Percentiles rank a stretch among this genome's conserved stretches.
These are phyloP conservation scores for Chaitophorus viminalis DNA, from an alignment of 2,888 invertebrate genomes.

Conservation along the genomic window DNA sequence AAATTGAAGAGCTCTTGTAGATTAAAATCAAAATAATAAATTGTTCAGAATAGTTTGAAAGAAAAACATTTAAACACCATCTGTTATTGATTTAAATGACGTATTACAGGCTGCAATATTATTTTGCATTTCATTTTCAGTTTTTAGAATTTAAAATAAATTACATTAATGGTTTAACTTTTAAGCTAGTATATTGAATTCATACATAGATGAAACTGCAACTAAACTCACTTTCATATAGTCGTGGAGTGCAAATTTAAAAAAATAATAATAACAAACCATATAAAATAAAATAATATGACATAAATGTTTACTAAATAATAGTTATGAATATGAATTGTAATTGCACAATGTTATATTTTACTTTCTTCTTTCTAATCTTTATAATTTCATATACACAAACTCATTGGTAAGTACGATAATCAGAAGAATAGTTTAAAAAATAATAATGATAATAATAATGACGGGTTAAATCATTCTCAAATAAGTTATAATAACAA, in stretches of 20 bases:
- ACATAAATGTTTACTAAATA: too few species aligned
- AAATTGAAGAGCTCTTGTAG: not conserved
- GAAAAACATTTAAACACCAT: not conserved
- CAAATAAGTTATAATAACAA: not conserved
- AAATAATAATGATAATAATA: slow-evolving; percentile 1
- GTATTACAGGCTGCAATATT: too few species aligned
- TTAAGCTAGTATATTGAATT: not conserved
- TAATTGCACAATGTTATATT: not conserved
- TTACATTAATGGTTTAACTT: not conserved
- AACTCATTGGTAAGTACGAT: not conserved
- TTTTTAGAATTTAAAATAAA: not conserved
- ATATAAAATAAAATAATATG: slow-evolving; percentile 20
- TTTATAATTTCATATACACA: not conserved
- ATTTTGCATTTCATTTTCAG: too few species aligned
- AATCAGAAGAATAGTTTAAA: not conserved
- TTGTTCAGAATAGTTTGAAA: not conserved
- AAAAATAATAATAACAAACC: not conserved
- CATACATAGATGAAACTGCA: not conserved
- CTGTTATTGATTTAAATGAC: too few species aligned
- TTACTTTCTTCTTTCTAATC: slow-evolving; percentile 23
- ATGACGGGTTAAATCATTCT: not conserved
- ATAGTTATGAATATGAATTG: too few species aligned
- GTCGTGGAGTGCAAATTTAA: not conserved
- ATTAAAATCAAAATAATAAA: not conserved
- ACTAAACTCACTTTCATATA: not conserved